Evolutionary conservation across 92 coral and sea anemone genomes (phyloP).

Genomic region (Porites lobata): DNA sequence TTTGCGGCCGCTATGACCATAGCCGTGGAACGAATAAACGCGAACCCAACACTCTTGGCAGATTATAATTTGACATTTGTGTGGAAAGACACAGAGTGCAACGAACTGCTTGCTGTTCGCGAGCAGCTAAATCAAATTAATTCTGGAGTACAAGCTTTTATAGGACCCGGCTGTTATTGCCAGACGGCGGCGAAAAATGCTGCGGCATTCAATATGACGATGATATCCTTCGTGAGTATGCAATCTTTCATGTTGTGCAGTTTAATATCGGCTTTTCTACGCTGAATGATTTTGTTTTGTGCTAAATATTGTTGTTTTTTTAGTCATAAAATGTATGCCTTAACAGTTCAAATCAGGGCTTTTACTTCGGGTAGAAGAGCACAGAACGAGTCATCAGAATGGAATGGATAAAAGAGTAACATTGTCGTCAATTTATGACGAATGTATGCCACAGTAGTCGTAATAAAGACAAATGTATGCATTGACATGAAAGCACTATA

Average conservation of each 20-base stretch:
- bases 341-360: not conserved
- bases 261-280: not conserved
- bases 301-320: not conserved
- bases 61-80: constrained; percentile 86
- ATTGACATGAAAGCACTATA: too few species aligned
- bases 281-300: constrained; percentile 13
- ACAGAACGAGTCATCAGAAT: too few species aligned
- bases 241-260: not conserved
- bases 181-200: constrained; percentile 88
- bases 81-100: constrained; percentile 85
- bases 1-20: constrained; percentile 92
- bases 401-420: too few species aligned
- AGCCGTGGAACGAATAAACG: constrained; percentile 87
- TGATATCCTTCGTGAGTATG: constrained; percentile 85
- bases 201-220: constrained; percentile 80
- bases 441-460: too few species aligned
- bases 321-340: not conserved
- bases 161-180: constrained; percentile 88
- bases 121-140: constrained; percentile 76
- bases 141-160: constrained; percentile 77
- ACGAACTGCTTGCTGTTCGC: constrained; percentile 72
- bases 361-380: too few species aligned
- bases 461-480: too few species aligned
- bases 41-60: constrained; percentile 79
- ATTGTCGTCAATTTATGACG: too few species aligned